Evolutionary conservation across 2,888 invertebrate species (phyloP).

Genomic region (Synergus japonicus): DNA sequence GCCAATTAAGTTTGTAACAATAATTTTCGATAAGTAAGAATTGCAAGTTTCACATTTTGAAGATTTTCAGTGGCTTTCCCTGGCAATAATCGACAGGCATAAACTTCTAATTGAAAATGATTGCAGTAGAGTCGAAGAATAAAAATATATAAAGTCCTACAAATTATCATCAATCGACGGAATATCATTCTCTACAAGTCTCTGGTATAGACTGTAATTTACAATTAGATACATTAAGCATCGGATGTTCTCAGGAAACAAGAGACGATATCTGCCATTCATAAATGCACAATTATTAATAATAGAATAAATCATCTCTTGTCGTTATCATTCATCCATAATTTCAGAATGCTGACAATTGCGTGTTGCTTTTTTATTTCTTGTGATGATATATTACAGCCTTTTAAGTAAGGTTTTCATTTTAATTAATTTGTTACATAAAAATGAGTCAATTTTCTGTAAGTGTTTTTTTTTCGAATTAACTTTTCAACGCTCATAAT

Average conservation of each 20-base stretch:
- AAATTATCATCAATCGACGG: conserved; percentile 22
- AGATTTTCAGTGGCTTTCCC: not conserved
- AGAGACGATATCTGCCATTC: conserved; percentile 14
- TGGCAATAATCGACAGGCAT: conserved; percentile 12
- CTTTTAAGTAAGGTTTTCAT: not conserved
- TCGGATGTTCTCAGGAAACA: conserved; percentile 31
- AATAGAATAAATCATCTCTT: conserved; percentile 27
- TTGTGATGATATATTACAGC: not conserved
- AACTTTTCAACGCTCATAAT: too few species aligned
- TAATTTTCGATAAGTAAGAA: not conserved
- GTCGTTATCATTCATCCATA: conserved; percentile 25
- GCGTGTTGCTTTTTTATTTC: not conserved
- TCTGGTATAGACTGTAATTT: conserved; percentile 19
- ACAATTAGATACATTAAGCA: conserved; percentile 28
- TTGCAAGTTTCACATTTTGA: not conserved
- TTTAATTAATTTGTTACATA: not conserved
- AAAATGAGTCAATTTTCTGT: not conserved
- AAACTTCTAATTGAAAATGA: conserved; percentile 37
- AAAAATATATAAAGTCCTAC: conserved; percentile 7
- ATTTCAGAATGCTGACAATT: conserved; percentile 14
- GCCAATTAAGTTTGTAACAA: not conserved
- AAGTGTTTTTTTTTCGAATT: too few species aligned
- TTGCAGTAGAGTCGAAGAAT: conserved; percentile 2
- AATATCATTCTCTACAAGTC: conserved; percentile 20
- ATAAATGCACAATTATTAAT: conserved; percentile 32